A percentile compares a stretch with the other conserved stretches of the same genome.
Evolutionary conservation across 1,140 invertebrate genomes (phyloP).

Genomic region (Drosophila novamexicana): DNA sequence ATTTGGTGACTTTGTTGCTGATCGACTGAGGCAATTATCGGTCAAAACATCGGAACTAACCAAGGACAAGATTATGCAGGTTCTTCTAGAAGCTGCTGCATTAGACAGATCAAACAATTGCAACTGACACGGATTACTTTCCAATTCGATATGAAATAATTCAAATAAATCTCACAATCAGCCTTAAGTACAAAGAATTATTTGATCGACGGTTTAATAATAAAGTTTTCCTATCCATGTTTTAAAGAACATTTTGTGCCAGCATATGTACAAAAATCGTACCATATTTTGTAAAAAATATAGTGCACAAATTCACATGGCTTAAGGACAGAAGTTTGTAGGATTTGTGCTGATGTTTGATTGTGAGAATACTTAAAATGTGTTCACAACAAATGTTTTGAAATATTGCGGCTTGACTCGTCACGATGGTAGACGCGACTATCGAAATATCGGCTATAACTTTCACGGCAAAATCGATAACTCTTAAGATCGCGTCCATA

Average conservation of each 20-base stretch:
- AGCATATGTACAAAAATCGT: too few species aligned
- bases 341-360: neutral
- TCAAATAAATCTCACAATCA: conserved; percentile 45
- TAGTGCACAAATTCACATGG: neutral
- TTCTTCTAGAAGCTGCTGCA: conserved; percentile 54
- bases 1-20: conserved; percentile 71
- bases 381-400: neutral
- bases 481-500: conserved; percentile 4
- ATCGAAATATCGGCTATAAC: conserved; percentile 16
- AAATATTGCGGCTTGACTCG: conserved; percentile 3
- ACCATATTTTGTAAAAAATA: too few species aligned
- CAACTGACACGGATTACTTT: conserved; percentile 25
- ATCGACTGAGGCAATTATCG: conserved; percentile 56
- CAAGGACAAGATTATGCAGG: conserved; percentile 70
- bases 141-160: conserved; percentile 21
- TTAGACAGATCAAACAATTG: conserved; percentile 44
- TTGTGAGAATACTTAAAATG: neutral
- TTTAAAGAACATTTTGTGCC: too few species aligned
- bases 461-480: conserved; percentile 5
- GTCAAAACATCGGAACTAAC: conserved; percentile 52
- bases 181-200: conserved; percentile 43
- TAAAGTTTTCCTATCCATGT: neutral
- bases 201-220: conserved; percentile 8
- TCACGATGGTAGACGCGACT: neutral
- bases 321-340: neutral